phyloP scores from a whole-genome alignment of 2,797 vertebrate species.

The Siniperca obscura region DNA sequence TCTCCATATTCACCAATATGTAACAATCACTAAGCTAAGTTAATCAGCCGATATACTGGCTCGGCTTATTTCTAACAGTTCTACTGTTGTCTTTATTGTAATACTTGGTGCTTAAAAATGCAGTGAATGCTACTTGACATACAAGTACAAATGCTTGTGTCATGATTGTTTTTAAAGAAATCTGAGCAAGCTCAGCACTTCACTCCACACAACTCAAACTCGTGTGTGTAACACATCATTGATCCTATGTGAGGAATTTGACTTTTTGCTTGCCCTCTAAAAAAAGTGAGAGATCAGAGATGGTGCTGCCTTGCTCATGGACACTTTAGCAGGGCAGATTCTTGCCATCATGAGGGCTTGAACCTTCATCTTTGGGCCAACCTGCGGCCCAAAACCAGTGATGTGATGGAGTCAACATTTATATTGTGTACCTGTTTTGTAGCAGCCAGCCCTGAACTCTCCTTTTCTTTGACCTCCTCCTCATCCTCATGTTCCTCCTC shows the following conservation, averaged over 20 bases:
- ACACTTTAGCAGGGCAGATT: neutral
- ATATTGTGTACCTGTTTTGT: slow-evolving; percentile 56
- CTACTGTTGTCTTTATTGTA: neutral
- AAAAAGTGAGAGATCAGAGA: neutral
- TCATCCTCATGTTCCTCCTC: slow-evolving; percentile 46
- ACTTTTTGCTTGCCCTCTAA: neutral
- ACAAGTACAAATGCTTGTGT: no score
- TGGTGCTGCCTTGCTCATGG: neutral
- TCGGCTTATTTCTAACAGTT: neutral
- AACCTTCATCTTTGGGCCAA: neutral
- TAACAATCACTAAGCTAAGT: neutral
- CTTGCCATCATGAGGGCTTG: neutral
- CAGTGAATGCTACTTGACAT: no score
- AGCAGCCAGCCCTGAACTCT: slow-evolving; percentile 5
- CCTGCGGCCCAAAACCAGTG: neutral
- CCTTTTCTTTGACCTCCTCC: slow-evolving; percentile 40
- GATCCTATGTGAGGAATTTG: neutral
- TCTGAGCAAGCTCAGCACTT: neutral
- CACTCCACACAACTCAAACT: neutral
- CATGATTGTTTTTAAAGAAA: neutral
- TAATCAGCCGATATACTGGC: neutral
- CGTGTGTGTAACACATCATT: neutral
- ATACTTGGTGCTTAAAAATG: no score
- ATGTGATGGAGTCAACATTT: neutral
- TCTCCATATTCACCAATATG: neutral